Evolutionary conservation across 2,888 invertebrate species (phyloP).

Genomic region (Rhingia rostrata): DNA sequence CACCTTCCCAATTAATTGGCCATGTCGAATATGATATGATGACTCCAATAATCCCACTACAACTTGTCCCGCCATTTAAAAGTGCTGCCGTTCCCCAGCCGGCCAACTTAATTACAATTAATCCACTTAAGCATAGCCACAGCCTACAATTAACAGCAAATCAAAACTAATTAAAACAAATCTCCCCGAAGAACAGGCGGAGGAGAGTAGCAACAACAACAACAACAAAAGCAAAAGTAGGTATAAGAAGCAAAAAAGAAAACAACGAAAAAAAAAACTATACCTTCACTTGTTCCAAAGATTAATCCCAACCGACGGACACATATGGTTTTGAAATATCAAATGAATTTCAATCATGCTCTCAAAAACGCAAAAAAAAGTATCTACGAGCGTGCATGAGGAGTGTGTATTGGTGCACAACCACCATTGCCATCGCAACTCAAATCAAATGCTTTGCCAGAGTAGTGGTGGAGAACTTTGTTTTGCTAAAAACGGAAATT

Average conservation of each 20-base stretch:
- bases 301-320: slow-evolving; percentile 53
- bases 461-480: neutral
- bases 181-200: slow-evolving; percentile 47
- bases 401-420: slow-evolving; percentile 21
- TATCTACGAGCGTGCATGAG: neutral
- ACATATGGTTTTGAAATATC: slow-evolving; percentile 62
- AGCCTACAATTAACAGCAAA: slow-evolving; percentile 61
- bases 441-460: slow-evolving; percentile 8
- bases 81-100: slow-evolving; percentile 17
- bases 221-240: neutral
- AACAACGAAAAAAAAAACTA: slow-evolving; percentile 2
- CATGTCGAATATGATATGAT: slow-evolving; percentile 3
- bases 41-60: slow-evolving; percentile 20
- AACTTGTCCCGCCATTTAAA: slow-evolving; percentile 30
- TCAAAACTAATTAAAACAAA: slow-evolving; percentile 66
- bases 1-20: neutral
- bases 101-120: slow-evolving; percentile 55
- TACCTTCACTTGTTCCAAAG: slow-evolving; percentile 60
- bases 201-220: neutral
- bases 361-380: slow-evolving; percentile 11
- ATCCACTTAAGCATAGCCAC: slow-evolving; percentile 56
- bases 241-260: neutral
- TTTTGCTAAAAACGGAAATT: slow-evolving; percentile 42
- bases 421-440: neutral
- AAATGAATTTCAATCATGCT: slow-evolving; percentile 64